Evolutionary conservation across 2,888 invertebrate genomes (phyloP).

Genomic region (Helicoverpa assulta): DNA sequence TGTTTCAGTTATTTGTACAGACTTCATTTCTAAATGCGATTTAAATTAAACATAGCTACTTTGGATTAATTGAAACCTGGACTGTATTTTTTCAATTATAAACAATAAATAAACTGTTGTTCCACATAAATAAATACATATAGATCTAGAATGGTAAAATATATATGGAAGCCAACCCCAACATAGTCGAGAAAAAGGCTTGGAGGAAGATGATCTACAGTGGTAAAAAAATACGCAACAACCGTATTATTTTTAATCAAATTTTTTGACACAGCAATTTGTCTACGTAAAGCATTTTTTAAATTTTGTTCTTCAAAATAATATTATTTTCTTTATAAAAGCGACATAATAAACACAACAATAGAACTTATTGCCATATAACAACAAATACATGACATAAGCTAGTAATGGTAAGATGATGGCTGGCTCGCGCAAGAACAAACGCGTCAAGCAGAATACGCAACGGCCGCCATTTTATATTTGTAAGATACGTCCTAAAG

Average conservation of each 20-base stretch:
- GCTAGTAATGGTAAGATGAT: conserved; percentile 47
- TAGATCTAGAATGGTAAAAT: not conserved
- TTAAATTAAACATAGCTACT: not conserved
- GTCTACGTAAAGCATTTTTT: not conserved
- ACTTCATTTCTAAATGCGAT: not conserved
- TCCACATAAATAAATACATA: no score
- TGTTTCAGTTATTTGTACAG: conserved; percentile 5
- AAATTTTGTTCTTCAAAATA: not conserved
- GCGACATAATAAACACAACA: not conserved
- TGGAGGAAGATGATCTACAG: no score
- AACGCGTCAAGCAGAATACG: conserved; percentile 36
- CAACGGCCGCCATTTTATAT: conserved; percentile 9
- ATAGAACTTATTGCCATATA: conserved; percentile 24
- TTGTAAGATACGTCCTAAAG: not conserved
- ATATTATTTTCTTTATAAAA: conserved; percentile 2
- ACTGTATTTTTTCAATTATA: not conserved
- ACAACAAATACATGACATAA: conserved; percentile 36
- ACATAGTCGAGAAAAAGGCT: no score
- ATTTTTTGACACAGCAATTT: not conserved
- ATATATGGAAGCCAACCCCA: no score
- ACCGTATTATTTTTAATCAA: not conserved
- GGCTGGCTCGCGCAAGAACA: conserved; percentile 32
- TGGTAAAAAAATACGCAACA: conserved; percentile 13
- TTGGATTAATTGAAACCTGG: not conserved
- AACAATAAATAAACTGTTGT: not conserved